Percentiles rank a stretch among this genome's conserved stretches.
These are phyloP conservation scores for Nymphalis io DNA, from an alignment of 1,140 invertebrate species.

Conservation along the genomic window DNA sequence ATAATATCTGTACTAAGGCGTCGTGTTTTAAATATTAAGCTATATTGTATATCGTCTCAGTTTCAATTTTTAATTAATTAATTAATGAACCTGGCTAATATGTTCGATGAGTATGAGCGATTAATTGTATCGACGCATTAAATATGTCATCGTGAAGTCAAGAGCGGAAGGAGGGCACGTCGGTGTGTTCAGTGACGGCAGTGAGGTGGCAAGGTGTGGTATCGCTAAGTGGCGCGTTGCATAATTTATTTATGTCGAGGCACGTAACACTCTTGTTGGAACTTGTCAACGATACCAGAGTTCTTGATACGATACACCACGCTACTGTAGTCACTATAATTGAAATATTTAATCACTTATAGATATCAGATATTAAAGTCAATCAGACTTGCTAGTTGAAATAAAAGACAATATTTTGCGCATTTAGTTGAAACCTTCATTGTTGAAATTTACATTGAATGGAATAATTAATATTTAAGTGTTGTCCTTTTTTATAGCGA, in stretches of 20 bases:
- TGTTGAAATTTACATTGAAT: too few relatives aligned
- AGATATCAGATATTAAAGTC: slow-evolving; percentile 4
- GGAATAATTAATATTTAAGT: neutral
- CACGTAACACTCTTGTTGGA: slow-evolving; percentile 63
- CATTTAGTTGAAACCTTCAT: too few relatives aligned
- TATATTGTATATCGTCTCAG: slow-evolving; percentile 11
- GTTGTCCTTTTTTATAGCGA: neutral
- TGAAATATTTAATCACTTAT: neutral
- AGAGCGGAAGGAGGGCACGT: slow-evolving; percentile 28
- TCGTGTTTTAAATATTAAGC: slow-evolving; percentile 33
- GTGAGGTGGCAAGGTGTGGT: slow-evolving; percentile 54
- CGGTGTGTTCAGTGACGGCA: slow-evolving; percentile 13
- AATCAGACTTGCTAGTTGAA: too few relatives aligned
- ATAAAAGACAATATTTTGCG: too few relatives aligned
- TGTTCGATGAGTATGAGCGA: slow-evolving; percentile 1
- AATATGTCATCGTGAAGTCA: slow-evolving; percentile 25
- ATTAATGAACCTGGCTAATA: neutral
- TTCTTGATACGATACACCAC: slow-evolving; percentile 54
- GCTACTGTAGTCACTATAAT: slow-evolving; percentile 11
- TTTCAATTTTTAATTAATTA: neutral
- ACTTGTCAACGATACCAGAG: slow-evolving; percentile 51
- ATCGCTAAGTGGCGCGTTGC: slow-evolving; percentile 68
- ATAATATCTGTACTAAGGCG: slow-evolving; percentile 31
- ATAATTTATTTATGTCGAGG: slow-evolving; percentile 76
- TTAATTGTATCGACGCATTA: slow-evolving; percentile 24